These are phyloP conservation scores for Electrophaes corylata DNA, from an alignment of 2,888 invertebrate genomes.

Conservation along the genomic window DNA sequence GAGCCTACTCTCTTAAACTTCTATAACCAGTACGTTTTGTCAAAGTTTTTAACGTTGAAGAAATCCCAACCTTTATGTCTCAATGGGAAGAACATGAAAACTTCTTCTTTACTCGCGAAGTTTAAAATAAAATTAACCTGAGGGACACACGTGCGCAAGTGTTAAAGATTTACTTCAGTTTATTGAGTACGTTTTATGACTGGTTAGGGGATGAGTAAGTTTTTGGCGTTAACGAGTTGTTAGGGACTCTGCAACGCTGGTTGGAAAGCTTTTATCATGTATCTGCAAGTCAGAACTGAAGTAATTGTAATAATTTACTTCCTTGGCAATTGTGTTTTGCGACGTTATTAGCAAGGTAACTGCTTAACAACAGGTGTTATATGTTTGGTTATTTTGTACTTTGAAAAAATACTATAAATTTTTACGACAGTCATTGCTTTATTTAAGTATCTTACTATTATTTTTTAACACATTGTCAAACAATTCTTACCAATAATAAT, in stretches of 20 bases:
- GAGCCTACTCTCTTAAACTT: slow-evolving; percentile 40
- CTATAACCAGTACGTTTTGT: slow-evolving; percentile 40
- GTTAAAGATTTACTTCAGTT: neutral
- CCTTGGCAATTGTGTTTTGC: too few relatives aligned
- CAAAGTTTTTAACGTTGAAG: slow-evolving; percentile 44
- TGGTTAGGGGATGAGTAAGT: neutral
- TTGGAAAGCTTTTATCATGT: too few relatives aligned
- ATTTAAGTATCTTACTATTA: too few relatives aligned
- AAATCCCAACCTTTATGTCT: slow-evolving; percentile 58
- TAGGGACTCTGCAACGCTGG: neutral
- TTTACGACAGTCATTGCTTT: too few relatives aligned
- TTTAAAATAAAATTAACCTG: slow-evolving; percentile 61
- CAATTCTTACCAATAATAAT: too few relatives aligned
- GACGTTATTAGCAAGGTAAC: too few relatives aligned
- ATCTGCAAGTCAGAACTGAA: too few relatives aligned
- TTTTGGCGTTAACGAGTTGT: neutral
- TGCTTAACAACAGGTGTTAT: too few relatives aligned
- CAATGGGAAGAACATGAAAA: slow-evolving; percentile 51
- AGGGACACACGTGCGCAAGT: slow-evolving; percentile 15
- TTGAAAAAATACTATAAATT: too few relatives aligned
- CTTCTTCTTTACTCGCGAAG: slow-evolving; percentile 46
- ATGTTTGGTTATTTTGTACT: too few relatives aligned
- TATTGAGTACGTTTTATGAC: neutral
- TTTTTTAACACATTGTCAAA: too few relatives aligned
- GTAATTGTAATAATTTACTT: too few relatives aligned